Base-by-base conservation (phyloP, 2,797 vertebrate genomes). In the Yasuhikotakia modesta region DNA sequence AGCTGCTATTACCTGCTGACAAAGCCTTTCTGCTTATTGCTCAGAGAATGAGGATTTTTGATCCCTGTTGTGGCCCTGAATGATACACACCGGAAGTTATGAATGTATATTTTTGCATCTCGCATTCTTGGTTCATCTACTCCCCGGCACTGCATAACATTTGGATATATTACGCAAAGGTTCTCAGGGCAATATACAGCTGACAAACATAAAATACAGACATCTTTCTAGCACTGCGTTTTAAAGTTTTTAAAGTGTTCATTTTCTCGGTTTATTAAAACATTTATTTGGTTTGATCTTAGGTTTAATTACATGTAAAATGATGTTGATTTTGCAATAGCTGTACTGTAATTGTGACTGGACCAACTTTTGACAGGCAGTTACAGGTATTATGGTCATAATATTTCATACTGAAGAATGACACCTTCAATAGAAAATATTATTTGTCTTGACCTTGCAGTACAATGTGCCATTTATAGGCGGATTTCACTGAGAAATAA, bases 271-370 rank as follows among this genome's bases (percentile, higher is more conserved):
- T 63, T 86, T 88, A 81, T 83, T 77, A 79, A 81, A 79, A 90
- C 84, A 92, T 89, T 90, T 86, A 91, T 91, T 90, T 77, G 81
- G 85, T 86, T 89, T 86, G 83, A 89, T 89, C 79, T 80, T 72
- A 64, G 86, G 78, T 91, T 90, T 87, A 91, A 91, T 85, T 89
- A 90, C 90, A 91, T 89, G 85, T 80, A 91, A 92, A 92, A 90
- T 89, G 85, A 81, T 87, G 87, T 86, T 86, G 85, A 87, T 88
- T 86, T 85, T 75, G 57, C 72, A 84, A 86, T 83, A 87, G 19
- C 80, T 82, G 81, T 81, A 84, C 87, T 82, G 81, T 81, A 84
- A 88, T 90, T 85, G 85, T 57, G 80, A 86, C 84, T 89, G 71
- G 1, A 32, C n/a, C 8, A n/a, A 67, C 39, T 22, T 16, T 46